A percentile compares a stretch with the other conserved stretches of the same genome.
phyloP scores from a whole-genome alignment of 2,888 invertebrate genomes.

The Caenorhabditis plicata region DNA sequence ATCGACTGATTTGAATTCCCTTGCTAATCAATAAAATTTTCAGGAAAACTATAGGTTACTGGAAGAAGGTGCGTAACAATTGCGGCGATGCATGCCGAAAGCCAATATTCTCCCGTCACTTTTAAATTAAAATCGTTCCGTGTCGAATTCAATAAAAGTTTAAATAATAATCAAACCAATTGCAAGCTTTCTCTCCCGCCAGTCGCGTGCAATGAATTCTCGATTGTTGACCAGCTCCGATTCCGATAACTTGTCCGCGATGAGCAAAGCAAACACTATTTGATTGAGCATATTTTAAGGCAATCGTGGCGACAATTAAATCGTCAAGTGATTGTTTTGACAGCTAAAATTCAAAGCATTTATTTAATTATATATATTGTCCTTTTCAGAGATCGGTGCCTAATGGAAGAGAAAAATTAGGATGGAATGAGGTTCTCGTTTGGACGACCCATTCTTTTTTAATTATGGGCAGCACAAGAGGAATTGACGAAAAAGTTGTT shows the following conservation, averaged over 20 bases:
- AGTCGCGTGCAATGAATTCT: conserved; percentile 95
- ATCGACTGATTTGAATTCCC: too few relatives aligned
- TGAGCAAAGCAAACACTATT: conserved; percentile 96
- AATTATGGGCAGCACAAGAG: too few relatives aligned
- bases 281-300: conserved; percentile 95
- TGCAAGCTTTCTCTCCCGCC: conserved; percentile 93
- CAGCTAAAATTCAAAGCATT: conserved; percentile 69
- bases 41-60: conserved; percentile 38
- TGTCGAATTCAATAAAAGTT: background rate
- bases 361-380: background rate
- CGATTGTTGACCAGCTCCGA: conserved; percentile 98
- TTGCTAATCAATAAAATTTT: too few relatives aligned
- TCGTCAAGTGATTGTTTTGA: conserved; percentile 81
- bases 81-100: conserved; percentile 42
- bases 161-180: conserved; percentile 75
- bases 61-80: conserved; percentile 38
- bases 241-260: conserved; percentile 79
- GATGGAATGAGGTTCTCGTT: too few relatives aligned
- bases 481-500: too few relatives aligned
- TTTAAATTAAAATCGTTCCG: conserved; percentile 4
- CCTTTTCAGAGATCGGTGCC: too few relatives aligned
- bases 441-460: too few relatives aligned
- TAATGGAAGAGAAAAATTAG: too few relatives aligned
- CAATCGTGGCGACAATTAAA: conserved; percentile 90
- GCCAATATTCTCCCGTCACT: conserved; percentile 33